Conservation (phyloP, 2,888 invertebrate genomes). For the Napeogenes sylphis region DNA sequence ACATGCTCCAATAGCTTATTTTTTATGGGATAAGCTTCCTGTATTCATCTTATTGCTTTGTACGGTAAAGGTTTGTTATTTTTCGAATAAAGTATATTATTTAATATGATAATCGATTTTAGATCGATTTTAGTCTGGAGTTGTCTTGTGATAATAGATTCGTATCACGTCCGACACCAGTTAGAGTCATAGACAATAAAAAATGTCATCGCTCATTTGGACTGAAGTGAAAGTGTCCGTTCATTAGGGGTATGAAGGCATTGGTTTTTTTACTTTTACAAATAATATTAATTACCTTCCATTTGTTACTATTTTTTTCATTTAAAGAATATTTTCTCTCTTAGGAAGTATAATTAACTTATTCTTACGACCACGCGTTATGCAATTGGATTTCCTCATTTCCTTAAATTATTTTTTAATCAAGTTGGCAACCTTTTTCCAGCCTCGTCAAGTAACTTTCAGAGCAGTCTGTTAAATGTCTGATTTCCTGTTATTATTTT, state of each 20-base stretch:
- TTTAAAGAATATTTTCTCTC: neutral
- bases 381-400: conserved; percentile 9
- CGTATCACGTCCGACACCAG: too few species aligned
- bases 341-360: neutral
- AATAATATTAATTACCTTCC: neutral
- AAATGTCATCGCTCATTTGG: too few species aligned
- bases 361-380: neutral
- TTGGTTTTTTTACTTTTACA: neutral
- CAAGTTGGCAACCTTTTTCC: conserved; percentile 8
- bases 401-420: conserved; percentile 9
- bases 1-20: conserved; percentile 23
- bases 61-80: too few species aligned
- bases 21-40: conserved; percentile 12
- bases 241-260: too few species aligned
- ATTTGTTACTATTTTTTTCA: neutral
- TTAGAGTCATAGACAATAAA: too few species aligned
- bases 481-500: conserved; percentile 32
- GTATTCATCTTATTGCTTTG: neutral
- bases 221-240: too few species aligned
- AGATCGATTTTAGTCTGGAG: too few species aligned
- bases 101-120: too few species aligned
- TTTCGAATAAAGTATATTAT: too few species aligned
- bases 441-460: conserved; percentile 17
- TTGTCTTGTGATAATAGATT: too few species aligned
- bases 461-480: conserved; percentile 12